phyloP scores from a whole-genome alignment of 2,797 vertebrate genomes.

The Limnodromus scolopaceus region DNA sequence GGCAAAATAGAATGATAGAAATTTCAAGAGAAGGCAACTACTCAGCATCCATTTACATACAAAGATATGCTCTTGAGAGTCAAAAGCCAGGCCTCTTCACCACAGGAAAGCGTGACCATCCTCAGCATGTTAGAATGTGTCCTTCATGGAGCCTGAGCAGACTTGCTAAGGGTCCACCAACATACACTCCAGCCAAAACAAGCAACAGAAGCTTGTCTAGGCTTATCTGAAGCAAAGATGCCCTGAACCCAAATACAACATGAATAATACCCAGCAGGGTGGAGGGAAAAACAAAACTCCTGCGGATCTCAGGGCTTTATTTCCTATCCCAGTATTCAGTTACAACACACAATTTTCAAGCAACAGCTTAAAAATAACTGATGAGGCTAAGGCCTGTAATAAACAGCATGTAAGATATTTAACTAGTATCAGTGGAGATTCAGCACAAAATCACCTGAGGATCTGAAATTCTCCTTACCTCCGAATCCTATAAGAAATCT shows the following conservation, averaged over 20 bases:
- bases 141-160: not conserved
- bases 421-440: not conserved
- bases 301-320: fast-evolving
- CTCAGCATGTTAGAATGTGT: not conserved
- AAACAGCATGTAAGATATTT: not conserved
- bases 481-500: not conserved
- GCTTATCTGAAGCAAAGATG: not conserved
- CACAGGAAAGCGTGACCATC: fast-evolving
- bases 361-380: not conserved
- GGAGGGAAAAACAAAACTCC: not conserved
- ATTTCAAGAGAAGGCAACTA: not conserved
- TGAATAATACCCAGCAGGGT: not conserved
- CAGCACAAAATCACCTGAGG: not conserved
- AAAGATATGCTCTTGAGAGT: not conserved
- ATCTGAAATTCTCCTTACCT: not conserved
- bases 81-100: not conserved
- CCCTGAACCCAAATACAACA: not conserved
- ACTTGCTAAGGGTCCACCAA: not conserved
- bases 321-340: not conserved
- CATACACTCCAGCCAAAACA: not conserved
- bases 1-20: not conserved
- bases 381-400: not conserved
- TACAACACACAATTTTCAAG: not conserved
- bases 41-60: not conserved
- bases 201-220: not conserved